Evolutionary conservation across 2,797 vertebrate genomes (phyloP).

Genomic region (Cirrhinus mrigala): DNA sequence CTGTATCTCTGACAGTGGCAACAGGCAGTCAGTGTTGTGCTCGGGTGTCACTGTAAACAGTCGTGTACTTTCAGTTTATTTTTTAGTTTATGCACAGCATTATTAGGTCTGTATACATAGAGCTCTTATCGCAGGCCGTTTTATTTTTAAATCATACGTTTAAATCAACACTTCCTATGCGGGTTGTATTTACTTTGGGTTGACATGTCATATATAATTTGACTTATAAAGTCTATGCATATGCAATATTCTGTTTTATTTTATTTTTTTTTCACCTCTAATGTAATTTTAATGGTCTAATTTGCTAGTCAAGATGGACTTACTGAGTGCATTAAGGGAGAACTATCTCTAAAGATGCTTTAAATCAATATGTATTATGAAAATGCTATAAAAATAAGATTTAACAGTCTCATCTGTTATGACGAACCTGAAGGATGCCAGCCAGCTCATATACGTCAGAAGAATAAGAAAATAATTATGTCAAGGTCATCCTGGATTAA

Average conservation of each 20-base stretch:
- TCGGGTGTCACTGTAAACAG: slow-evolving; percentile 12
- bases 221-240: background rate
- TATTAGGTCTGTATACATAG: background rate
- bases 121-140: background rate
- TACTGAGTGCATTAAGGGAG: background rate
- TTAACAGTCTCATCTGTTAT: background rate
- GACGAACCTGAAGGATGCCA: background rate
- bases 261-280: background rate
- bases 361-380: background rate
- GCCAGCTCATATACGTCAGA: background rate
- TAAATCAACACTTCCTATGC: background rate
- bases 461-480: background rate
- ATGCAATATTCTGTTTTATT: background rate
- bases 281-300: background rate
- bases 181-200: no score
- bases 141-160: background rate
- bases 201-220: background rate
- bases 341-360: background rate
- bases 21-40: slow-evolving; percentile 1
- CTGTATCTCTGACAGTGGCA: background rate
- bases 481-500: background rate
- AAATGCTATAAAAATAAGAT: background rate
- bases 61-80: background rate
- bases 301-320: background rate
- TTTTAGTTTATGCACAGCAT: background rate